Base-by-base conservation (phyloP, 1,140 invertebrate species). In the Sarcophaga peregrina region DNA sequence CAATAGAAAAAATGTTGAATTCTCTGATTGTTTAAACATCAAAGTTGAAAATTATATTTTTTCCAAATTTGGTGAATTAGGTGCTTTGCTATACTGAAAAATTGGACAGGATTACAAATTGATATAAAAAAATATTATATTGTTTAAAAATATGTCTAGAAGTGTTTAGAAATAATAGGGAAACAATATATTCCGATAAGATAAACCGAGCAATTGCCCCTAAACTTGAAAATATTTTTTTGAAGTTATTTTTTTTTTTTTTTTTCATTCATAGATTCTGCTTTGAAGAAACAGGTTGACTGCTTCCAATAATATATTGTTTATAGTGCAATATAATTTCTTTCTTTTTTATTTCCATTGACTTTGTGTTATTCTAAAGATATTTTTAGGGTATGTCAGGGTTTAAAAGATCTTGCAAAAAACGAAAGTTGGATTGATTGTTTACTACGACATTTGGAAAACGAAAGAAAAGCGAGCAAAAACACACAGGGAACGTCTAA, bases 221-320 rank as follows among this genome's bases (percentile, higher is more conserved):
- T 11, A 50, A 50, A 50, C 11, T 50, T 50, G 48, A 50, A 50
- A 50, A 8, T 50, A 8, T 50, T 50, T 50, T 50, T 8, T 50
- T 50, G 6, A 11, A 50, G 11, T 50, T 50, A 8, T 11, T 8
- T 50, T 50, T 50, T 7, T 50, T 50, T 7, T 50, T 50, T 13
- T 17, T n/a, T 17, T 17, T 62, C 58, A 62, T 62, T 62, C 58
- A 62, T 17, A 62, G 1, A 5, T 17, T 62, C 7, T 62, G 58
- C 58, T 62, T 62, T 62, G 58, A 62, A 62, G 1, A 13, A 62
- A 17, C 58, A 62, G n/a, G 58, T 62, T 62, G 58, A 62, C 58
- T 62, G n/a, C 8, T 62, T 62, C 20, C 8, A 62, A 62, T 10
- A 9, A 17, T 62, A 58, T 58, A 9, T n/a, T n/a, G n/a, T n/a